Conservation (phyloP, 2,797 vertebrate genomes). For the Numenius phaeopus region DNA sequence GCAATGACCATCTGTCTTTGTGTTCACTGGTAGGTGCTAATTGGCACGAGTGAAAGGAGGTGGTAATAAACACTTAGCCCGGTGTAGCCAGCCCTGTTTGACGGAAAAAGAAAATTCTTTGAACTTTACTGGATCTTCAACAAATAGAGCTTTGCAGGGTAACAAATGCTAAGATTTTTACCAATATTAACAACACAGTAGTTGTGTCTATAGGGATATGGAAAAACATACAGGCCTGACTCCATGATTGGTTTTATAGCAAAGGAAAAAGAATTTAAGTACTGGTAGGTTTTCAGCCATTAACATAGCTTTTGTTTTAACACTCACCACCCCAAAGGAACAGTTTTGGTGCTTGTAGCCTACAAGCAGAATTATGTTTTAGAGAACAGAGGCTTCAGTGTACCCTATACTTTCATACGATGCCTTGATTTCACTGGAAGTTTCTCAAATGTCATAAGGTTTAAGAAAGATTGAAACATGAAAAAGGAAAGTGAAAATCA, state of each 20-base stretch:
- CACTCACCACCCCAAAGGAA: not conserved
- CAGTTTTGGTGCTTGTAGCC: not conserved
- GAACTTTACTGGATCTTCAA: constrained; percentile 57
- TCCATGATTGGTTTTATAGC: not conserved
- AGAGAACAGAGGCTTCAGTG: not conserved
- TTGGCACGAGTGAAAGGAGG: constrained; percentile 59
- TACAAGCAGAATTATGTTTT: not conserved
- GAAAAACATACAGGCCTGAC: not conserved
- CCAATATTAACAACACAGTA: not conserved
- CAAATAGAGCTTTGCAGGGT: constrained; percentile 23
- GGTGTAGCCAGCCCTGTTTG: not conserved
- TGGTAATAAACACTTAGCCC: constrained; percentile 68
- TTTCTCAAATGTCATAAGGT: constrained; percentile 11
- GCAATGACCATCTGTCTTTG: constrained; percentile 47
- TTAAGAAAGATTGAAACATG: not conserved
- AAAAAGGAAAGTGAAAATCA: not conserved
- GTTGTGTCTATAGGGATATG: not conserved
- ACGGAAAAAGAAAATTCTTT: constrained; percentile 64
- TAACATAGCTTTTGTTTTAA: constrained; percentile 23
- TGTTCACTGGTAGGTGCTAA: constrained; percentile 71
- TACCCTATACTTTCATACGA: not conserved
- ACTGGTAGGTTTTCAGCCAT: not conserved
- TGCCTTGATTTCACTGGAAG: constrained; percentile 25
- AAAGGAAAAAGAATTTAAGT: constrained; percentile 1
- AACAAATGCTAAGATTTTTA: constrained; percentile 37